phyloP scores from a whole-genome alignment of 2,888 invertebrate genomes.

The Resseliella maxima region DNA sequence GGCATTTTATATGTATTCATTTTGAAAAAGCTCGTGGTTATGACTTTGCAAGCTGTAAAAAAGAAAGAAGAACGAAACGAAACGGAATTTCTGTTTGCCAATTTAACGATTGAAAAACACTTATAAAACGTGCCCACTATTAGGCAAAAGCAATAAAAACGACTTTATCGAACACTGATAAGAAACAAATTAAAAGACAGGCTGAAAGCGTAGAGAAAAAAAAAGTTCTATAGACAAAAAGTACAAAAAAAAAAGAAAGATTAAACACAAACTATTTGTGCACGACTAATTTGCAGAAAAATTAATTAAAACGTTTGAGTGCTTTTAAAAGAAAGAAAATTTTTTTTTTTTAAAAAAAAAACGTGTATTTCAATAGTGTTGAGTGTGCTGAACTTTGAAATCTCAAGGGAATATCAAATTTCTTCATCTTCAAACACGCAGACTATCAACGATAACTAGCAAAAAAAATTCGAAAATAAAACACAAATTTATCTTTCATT shows the following conservation, averaged over 20 bases:
- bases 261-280: neutral
- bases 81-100: no score
- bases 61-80: no score
- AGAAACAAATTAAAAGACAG: neutral
- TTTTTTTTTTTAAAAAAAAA: no score
- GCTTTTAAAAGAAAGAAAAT: neutral
- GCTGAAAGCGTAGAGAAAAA: neutral
- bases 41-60: neutral
- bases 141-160: conserved; percentile 1
- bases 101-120: conserved; percentile 20
- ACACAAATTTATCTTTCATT: conserved; percentile 23
- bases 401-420: neutral
- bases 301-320: neutral
- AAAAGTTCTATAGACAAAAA: neutral
- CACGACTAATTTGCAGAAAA: neutral
- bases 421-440: no score
- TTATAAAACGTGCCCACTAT: neutral
- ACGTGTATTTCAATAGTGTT: neutral
- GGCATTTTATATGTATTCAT: no score
- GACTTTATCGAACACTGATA: conserved; percentile 33
- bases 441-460: neutral
- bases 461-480: no score
- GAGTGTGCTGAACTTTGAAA: neutral
- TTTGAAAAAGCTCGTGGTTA: neutral
- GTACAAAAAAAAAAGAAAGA: neutral